Conservation (phyloP, 2,888 invertebrate genomes). For the Ophion ventricosus region DNA sequence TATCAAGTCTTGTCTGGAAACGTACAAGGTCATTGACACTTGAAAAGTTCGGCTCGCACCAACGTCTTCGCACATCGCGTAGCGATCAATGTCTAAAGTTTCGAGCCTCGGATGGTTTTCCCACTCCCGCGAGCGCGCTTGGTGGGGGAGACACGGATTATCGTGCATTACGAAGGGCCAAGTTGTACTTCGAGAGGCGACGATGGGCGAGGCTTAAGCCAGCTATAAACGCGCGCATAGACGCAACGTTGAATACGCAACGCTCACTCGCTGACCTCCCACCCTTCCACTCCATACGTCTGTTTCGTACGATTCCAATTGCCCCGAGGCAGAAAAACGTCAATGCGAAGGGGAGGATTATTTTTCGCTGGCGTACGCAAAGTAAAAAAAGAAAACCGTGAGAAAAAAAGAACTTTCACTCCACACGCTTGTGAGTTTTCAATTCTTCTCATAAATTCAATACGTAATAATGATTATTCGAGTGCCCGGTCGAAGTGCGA, state of each 20-base stretch:
- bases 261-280: not conserved
- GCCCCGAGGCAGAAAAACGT: not conserved
- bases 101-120: not conserved
- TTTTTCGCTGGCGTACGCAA: not conserved
- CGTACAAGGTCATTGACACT: not conserved
- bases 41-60: not conserved
- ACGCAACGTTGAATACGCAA: constrained; percentile 1
- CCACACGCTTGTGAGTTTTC: not conserved
- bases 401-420: not conserved
- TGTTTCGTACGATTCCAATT: not conserved
- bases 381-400: not conserved
- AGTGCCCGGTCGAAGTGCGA: not conserved
- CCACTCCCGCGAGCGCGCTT: not conserved
- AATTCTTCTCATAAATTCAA: constrained; percentile 17
- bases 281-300: not conserved
- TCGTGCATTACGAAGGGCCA: not conserved
- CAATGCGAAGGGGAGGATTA: not conserved
- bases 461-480: not conserved
- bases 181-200: not conserved
- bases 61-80: not conserved
- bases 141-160: not conserved
- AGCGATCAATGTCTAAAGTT: not conserved
- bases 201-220: not conserved
- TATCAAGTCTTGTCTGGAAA: too few relatives aligned
- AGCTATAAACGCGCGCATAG: not conserved